A percentile compares a stretch with the other conserved stretches of the same genome.
These are phyloP conservation scores for Cheilosia grossa DNA, from an alignment of 2,888 invertebrate genomes.

Conservation along the genomic window DNA sequence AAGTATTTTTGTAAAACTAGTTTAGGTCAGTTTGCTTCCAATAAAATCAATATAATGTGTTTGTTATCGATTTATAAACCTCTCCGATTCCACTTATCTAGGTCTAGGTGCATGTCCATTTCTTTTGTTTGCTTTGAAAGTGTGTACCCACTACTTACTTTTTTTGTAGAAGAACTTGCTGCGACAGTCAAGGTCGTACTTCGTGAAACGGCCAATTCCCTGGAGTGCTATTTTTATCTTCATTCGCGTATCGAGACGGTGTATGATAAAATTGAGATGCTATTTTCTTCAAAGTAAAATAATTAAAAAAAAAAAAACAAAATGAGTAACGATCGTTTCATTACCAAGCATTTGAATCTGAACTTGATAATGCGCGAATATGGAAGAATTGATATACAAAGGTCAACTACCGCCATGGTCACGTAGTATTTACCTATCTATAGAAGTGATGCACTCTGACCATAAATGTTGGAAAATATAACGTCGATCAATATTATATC, in stretches of 20 bases:
- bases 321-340: conserved; percentile 12
- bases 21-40: not conserved
- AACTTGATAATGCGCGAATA: conserved; percentile 36
- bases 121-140: not conserved
- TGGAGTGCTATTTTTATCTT: conserved; percentile 39
- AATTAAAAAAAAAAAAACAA: not conserved
- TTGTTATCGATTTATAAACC: conserved; percentile 10
- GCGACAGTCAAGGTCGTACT: conserved; percentile 10
- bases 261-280: not conserved
- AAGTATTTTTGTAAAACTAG: not conserved
- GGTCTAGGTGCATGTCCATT: not conserved
- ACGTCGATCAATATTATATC: conserved; percentile 6
- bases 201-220: conserved; percentile 36
- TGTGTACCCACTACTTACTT: not conserved
- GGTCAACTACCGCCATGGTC: conserved; percentile 12
- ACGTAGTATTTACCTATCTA: not conserved
- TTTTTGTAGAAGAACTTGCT: not conserved
- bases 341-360: conserved; percentile 21
- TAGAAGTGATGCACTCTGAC: not conserved
- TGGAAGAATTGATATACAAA: conserved; percentile 22
- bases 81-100: not conserved
- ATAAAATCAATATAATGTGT: conserved; percentile 44
- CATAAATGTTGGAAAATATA: not conserved
- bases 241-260: conserved; percentile 3
- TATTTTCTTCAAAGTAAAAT: not conserved